Base-by-base conservation (phyloP, 2,888 invertebrate genomes). In the Dorcus hopei region DNA sequence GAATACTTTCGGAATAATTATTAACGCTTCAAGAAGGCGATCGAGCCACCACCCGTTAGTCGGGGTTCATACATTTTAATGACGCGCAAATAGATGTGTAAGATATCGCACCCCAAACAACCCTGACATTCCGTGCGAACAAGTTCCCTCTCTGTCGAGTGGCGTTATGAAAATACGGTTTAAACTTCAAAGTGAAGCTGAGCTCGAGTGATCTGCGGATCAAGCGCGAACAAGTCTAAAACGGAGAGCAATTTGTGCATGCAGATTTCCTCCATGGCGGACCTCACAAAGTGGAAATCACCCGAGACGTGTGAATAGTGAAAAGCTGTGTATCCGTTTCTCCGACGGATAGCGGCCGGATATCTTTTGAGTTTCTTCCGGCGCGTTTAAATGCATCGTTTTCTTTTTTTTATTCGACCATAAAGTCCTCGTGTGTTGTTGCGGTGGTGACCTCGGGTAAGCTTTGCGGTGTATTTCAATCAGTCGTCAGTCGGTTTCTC, bases 131-230 rank as follows among this genome's bases (percentile, higher is more conserved):
- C 53, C 64, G 59, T 58, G 62, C 61, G 63, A 65, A 61, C 63
- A 64, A 60, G 57, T 57, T 57, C 54, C 57, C 43, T 50, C 57
- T 53, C 50, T 26, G 57, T 58, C 56, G 60, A 45, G 58, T 65
- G 68, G 68, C 70, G 73, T 74, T 74, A 74, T 74, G 74, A 74
- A 75, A 76, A 76, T 73, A 72, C 72, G 73, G 70, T 74, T 72
- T 70, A 72, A 66, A 73, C 75, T 71, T 76, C 75, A 76, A 75
- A 74, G 73, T 66, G 70, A 69, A 69, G 68, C 68, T 65, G 67
- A 67, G 68, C 68, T 68, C 69, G 63, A 71, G 66, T 68, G 72
- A 74, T 74, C 73, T 68, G 67, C 65, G 66, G 72, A 74, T 74
- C 73, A 70, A 71, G 72, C 70, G 65, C 63, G 65, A 60, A 60